These are phyloP conservation scores for Protosalanx chinensis DNA, from an alignment of 2,797 vertebrate genomes.

Conservation along the genomic window DNA sequence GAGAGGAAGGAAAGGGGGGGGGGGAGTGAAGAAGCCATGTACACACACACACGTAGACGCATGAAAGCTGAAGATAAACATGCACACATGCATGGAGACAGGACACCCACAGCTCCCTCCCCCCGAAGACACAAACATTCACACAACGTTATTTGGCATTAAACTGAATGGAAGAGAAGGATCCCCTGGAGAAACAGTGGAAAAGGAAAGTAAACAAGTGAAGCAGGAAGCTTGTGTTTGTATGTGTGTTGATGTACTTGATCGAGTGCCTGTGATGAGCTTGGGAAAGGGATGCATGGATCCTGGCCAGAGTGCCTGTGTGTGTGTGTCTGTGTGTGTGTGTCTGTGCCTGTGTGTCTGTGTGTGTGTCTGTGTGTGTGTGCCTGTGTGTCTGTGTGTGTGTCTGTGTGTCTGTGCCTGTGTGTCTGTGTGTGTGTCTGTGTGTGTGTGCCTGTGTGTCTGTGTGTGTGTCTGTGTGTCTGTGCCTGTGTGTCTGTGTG, in stretches of 20 bases:
- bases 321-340: slow-evolving; percentile 4
- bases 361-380: not conserved
- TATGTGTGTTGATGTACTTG: not conserved
- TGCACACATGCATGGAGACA: slow-evolving; percentile 1
- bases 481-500: not conserved
- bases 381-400: slow-evolving; percentile 13
- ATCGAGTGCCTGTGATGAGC: not conserved
- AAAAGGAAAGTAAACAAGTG: slow-evolving; percentile 32
- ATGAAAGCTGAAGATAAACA: slow-evolving; percentile 12
- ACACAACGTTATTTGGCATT: slow-evolving; percentile 21
- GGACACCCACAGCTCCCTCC: not conserved
- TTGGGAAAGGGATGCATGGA: not conserved
- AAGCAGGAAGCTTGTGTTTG: not conserved
- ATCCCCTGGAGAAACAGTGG: slow-evolving; percentile 17
- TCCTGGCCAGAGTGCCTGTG: not conserved
- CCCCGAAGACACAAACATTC: not conserved
- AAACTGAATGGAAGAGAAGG: slow-evolving; percentile 26
- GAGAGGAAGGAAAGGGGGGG: not conserved
- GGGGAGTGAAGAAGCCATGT: not conserved
- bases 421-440: not conserved
- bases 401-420: slow-evolving; percentile 12
- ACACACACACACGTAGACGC: slow-evolving; percentile 13
- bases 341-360: slow-evolving; percentile 15
- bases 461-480: slow-evolving; percentile 13
- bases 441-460: slow-evolving; percentile 18